Percentiles rank a stretch among this genome's conserved stretches.
phyloP scores from a whole-genome alignment of 2,888 invertebrate species.

The Axea sp. region DNA sequence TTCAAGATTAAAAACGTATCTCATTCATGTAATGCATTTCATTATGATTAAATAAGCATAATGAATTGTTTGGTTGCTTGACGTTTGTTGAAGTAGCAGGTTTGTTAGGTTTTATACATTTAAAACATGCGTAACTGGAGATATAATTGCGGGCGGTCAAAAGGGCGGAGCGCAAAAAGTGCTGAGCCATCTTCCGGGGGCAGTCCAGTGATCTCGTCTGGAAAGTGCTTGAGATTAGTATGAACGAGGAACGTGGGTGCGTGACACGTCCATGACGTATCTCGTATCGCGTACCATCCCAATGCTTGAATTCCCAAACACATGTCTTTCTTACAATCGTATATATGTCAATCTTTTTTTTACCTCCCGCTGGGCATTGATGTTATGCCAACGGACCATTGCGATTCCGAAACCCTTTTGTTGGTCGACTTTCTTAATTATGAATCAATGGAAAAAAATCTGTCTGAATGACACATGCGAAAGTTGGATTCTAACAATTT shows the following conservation, averaged over 20 bases:
- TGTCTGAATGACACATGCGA: constrained; percentile 14
- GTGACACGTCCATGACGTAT: constrained; percentile 62
- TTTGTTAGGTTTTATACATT: constrained; percentile 53
- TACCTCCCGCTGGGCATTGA: constrained; percentile 60
- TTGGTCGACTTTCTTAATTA: constrained; percentile 53
- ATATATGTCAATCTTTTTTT: constrained; percentile 67
- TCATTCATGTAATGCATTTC: neutral
- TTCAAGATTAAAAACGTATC: no score
- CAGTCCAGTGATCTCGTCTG: constrained; percentile 63
- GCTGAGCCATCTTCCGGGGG: constrained; percentile 75
- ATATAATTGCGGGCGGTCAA: constrained; percentile 58
- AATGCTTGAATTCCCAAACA: constrained; percentile 63
- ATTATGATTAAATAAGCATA: constrained; percentile 21
- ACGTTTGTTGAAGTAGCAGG: constrained; percentile 40
- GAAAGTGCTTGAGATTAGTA: constrained; percentile 57
- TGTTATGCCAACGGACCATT: constrained; percentile 33
- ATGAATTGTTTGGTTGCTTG: constrained; percentile 14
- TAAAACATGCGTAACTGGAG: constrained; percentile 43
- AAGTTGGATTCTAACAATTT: neutral
- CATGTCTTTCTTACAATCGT: constrained; percentile 59
- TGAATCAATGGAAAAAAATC: constrained; percentile 32
- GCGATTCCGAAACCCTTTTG: constrained; percentile 28
- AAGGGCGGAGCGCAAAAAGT: constrained; percentile 77
- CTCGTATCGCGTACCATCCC: constrained; percentile 56
- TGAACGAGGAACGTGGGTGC: constrained; percentile 63